A percentile compares a stretch with the other conserved stretches of the same genome.
Evolutionary conservation across 1,140 invertebrate species (phyloP).

Genomic region (Lordiphosa stackelbergi): DNA sequence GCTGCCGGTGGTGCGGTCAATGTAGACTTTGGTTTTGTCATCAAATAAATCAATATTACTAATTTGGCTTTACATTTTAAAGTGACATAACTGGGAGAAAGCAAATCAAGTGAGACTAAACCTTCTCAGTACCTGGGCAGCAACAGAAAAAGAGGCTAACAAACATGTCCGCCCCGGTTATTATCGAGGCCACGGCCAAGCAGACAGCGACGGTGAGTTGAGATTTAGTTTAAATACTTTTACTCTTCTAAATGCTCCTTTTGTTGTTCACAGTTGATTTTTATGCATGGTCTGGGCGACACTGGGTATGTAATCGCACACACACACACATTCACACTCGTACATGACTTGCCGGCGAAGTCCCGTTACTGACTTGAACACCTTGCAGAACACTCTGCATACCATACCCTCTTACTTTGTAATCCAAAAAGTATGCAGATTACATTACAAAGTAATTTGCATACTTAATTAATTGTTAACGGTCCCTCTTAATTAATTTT

Average conservation of each 20-base stretch:
- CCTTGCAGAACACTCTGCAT: not conserved
- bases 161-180: conserved; percentile 83
- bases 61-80: conserved; percentile 59
- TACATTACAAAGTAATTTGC: too few relatives aligned
- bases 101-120: conserved; percentile 15
- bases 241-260: not conserved
- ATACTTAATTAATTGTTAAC: too few relatives aligned
- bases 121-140: conserved; percentile 21
- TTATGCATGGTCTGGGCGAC: conserved; percentile 84
- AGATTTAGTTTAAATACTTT: not conserved
- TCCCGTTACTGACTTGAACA: not conserved
- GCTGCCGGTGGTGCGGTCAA: conserved; percentile 1
- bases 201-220: conserved; percentile 87
- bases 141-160: conserved; percentile 48
- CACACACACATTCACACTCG: too few relatives aligned
- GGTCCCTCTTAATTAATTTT: not conserved
- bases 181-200: conserved; percentile 85
- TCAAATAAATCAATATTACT: conserved; percentile 64
- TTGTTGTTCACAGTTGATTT: conserved; percentile 80
- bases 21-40: conserved; percentile 42
- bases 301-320: conserved; percentile 80
- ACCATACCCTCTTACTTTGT: too few relatives aligned
- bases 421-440: too few relatives aligned
- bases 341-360: not conserved
- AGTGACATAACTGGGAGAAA: conserved; percentile 58